Conservation (phyloP, 2,888 invertebrate genomes). For the Sympetrum striolatum region DNA sequence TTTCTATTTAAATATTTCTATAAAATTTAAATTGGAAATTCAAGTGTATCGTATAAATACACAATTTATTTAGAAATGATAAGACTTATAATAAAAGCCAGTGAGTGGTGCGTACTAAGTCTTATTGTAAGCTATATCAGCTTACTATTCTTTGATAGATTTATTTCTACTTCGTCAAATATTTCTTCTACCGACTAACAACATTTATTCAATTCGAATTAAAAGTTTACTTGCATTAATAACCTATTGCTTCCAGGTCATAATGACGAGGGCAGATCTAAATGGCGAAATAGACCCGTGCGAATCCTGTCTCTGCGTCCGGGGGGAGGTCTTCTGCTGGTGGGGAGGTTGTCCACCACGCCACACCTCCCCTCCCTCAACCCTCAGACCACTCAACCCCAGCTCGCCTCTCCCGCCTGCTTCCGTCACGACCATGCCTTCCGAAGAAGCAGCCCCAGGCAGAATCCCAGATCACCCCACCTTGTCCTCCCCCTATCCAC, state of each 20-base stretch:
- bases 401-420: neutral
- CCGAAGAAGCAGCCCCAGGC: neutral
- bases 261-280: constrained; percentile 27
- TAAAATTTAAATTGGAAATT: too few species aligned
- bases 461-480: constrained; percentile 13
- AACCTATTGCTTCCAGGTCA: neutral
- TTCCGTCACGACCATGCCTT: neutral
- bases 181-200: too few species aligned
- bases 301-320: constrained; percentile 27
- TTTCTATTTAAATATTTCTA: too few species aligned
- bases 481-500: neutral
- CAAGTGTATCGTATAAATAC: too few species aligned
- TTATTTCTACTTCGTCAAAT: too few species aligned
- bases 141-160: too few species aligned
- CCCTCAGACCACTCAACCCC: neutral
- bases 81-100: too few species aligned
- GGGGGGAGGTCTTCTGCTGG: constrained; percentile 39
- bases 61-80: too few species aligned
- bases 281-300: constrained; percentile 26
- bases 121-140: too few species aligned
- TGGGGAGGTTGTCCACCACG: constrained; percentile 22
- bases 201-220: neutral
- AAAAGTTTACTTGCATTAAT: neutral
- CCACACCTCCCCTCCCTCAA: constrained; percentile 19
- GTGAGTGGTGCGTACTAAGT: too few species aligned